Evolutionary conservation across 2,888 invertebrate genomes (phyloP).

Genomic region (Strigamia maritima): DNA sequence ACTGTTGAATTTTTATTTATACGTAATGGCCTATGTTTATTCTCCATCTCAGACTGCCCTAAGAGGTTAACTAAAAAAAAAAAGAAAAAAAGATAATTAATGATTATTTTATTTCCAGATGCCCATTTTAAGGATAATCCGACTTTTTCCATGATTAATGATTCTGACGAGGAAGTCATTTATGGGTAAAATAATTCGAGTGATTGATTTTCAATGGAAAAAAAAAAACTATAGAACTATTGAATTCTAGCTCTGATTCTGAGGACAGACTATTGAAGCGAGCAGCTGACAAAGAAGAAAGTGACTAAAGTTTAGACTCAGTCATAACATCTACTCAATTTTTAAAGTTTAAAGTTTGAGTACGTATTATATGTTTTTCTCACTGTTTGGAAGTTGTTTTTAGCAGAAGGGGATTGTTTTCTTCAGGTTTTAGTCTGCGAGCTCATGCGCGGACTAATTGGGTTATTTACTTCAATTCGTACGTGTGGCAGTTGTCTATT

Average conservation of each 20-base stretch:
- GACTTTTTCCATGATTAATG: conserved; percentile 96
- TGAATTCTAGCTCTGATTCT: conserved; percentile 43
- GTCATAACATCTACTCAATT: background rate
- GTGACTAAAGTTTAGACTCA: conserved; percentile 43
- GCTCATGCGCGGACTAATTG: too few species aligned
- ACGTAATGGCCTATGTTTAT: conserved; percentile 90
- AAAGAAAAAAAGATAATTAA: too few species aligned
- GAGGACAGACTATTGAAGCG: conserved; percentile 45
- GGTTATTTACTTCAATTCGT: too few species aligned
- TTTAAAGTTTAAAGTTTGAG: background rate
- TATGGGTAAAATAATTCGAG: conserved; percentile 63
- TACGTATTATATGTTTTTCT: background rate
- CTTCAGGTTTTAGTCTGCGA: too few species aligned
- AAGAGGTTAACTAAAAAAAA: conserved; percentile 66
- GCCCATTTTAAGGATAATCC: conserved; percentile 94
- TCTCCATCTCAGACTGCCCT: conserved; percentile 77
- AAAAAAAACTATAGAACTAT: background rate
- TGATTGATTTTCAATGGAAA: background rate
- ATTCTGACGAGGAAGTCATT: conserved; percentile 94
- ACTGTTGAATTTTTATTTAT: conserved; percentile 87
- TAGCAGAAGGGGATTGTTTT: background rate
- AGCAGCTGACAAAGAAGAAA: conserved; percentile 45
- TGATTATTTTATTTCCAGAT: conserved; percentile 60
- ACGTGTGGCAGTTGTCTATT: too few species aligned
- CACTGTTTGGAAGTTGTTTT: background rate